Evolutionary conservation across 2,888 invertebrate species (phyloP).

Genomic region (Trachelus troglodyta): DNA sequence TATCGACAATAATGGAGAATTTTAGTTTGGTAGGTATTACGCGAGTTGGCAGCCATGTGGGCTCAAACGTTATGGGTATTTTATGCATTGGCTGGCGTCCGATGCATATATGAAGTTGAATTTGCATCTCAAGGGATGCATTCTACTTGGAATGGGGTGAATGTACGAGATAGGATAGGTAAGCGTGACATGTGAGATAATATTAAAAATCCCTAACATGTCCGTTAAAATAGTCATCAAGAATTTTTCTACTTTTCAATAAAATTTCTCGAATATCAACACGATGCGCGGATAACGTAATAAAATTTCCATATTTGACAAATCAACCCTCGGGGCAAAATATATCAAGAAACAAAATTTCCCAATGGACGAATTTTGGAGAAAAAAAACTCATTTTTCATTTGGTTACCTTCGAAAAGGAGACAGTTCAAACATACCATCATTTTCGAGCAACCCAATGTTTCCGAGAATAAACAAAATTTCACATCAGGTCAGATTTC

Average conservation of each 20-base stretch:
- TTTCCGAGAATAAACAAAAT: neutral
- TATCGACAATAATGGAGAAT: neutral
- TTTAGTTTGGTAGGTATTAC: neutral
- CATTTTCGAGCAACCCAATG: neutral
- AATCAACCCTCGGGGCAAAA: neutral
- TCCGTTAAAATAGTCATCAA: neutral
- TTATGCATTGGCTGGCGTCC: constrained; percentile 1
- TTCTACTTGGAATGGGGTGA: neutral
- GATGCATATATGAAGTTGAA: constrained; percentile 5
- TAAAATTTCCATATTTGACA: neutral
- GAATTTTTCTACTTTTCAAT: neutral
- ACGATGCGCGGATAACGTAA: neutral
- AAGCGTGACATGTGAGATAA: neutral
- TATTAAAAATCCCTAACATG: neutral
- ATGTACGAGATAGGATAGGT: neutral
- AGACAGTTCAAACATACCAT: neutral
- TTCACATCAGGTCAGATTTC: neutral
- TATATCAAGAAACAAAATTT: neutral
- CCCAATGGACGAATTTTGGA: neutral
- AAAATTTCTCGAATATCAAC: neutral
- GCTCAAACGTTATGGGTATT: constrained; percentile 5
- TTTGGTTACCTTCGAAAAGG: neutral
- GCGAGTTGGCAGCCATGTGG: neutral
- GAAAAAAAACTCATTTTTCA: neutral
- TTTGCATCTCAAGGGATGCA: constrained; percentile 5